A percentile compares a stretch with the other conserved stretches of the same genome.
phyloP scores from a whole-genome alignment of 2,797 vertebrate species.

The Xyrichtys novacula region DNA sequence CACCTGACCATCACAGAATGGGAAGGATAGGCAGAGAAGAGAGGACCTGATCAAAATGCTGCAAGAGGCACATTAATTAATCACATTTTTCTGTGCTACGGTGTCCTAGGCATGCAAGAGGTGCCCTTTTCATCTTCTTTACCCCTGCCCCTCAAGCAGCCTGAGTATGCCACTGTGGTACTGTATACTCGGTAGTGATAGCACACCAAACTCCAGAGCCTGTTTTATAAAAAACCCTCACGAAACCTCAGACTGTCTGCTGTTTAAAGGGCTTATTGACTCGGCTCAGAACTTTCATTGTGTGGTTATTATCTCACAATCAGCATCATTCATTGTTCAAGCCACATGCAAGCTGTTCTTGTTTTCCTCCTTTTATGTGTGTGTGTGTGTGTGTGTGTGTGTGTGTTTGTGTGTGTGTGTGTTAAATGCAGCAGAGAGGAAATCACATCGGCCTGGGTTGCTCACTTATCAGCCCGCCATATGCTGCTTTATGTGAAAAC shows the following conservation, averaged over 20 bases:
- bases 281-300: constrained; percentile 3
- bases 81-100: no score
- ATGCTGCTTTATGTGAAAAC: constrained; percentile 64
- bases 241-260: not conserved
- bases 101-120: no score
- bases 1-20: no score
- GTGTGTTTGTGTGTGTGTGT: not conserved
- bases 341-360: not conserved
- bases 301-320: constrained; percentile 13
- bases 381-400: constrained; percentile 21
- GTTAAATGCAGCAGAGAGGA: constrained; percentile 19
- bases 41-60: no score
- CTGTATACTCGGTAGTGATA: no score
- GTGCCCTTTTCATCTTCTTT: no score
- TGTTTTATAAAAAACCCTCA: no score
- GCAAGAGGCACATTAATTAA: no score
- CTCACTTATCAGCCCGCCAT: constrained; percentile 65
- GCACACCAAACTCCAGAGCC: no score
- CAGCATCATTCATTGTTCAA: constrained; percentile 22
- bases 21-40: no score
- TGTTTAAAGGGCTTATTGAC: not conserved
- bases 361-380: not conserved
- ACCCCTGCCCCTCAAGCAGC: no score
- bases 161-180: no score
- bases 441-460: constrained; percentile 27